These are phyloP conservation scores for Mastomys natalensis DNA, from an alignment of 2,113 vertebrate genomes.

Conservation along the genomic window DNA sequence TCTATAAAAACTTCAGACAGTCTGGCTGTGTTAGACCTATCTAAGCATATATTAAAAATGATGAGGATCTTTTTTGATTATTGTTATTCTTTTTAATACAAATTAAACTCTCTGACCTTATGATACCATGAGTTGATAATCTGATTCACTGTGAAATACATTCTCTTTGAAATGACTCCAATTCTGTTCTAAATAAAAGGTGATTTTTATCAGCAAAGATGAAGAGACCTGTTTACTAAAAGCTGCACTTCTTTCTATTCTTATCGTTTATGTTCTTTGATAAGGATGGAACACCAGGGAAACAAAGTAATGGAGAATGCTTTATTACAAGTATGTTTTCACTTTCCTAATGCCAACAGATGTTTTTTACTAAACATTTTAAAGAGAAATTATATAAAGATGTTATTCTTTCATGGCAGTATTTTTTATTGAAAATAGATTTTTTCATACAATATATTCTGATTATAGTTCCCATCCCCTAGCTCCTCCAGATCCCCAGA, in stretches of 20 bases:
- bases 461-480: neutral
- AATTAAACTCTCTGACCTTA: conserved; percentile 35
- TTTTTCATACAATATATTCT: neutral
- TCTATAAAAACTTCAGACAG: neutral
- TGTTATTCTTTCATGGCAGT: neutral
- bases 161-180: conserved; percentile 52
- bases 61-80: conserved; percentile 27
- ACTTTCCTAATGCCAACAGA: neutral
- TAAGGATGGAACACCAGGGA: neutral
- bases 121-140: conserved; percentile 10
- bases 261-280: conserved; percentile 14
- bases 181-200: conserved; percentile 45
- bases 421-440: neutral
- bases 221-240: conserved; percentile 64
- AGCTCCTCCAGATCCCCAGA: neutral
- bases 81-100: conserved; percentile 56
- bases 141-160: conserved; percentile 17
- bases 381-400: neutral
- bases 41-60: conserved; percentile 8
- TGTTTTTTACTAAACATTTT: neutral
- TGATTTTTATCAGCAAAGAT: conserved; percentile 74
- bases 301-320: neutral
- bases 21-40: neutral
- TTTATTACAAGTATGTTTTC: neutral
- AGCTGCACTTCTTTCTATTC: conserved; percentile 41